Evolutionary conservation across 2,113 vertebrate species (phyloP), one percentile per base, ranked within the genome.

Genomic region (Silurus meridionalis): DNA sequence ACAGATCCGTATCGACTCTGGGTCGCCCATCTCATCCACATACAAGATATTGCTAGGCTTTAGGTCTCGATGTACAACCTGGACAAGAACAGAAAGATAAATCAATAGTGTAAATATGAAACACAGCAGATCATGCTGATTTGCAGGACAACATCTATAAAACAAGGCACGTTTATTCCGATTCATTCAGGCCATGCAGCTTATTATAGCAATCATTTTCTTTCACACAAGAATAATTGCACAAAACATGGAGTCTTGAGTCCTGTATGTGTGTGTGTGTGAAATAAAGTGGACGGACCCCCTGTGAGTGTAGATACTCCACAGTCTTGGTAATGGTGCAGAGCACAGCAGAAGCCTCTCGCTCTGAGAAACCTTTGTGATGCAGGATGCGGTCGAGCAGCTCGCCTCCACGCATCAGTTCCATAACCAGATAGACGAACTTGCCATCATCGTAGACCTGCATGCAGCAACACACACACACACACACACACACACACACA

Each of bases 41-140:
- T 98, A 99, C 85, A 97, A 94, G n/a, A 99, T 97, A 86, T 98
- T 99, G 83, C 97, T 98, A 0, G 98, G 98, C 90, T 99, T 99
- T 90, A 99, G 94, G 92, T 99, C 97, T 89, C 98, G 95, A 88
- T 99, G 98, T 3, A 99, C 98, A 3, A 99, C 98, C 98, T 99
- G 88, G 14, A 86, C 72, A 85, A 28, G 37, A 11, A 46, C 9
- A n/a, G 0, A 85, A 25, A 86, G 61, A 6, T 10, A 10, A n/a
- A n/a, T 37, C 37, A 66, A 46, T 10, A 17, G 46, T 37, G 37
- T 50, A 52, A 69, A n/a, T 67, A 83, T 23, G 23, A 52, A 63
- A 64, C 14, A 80, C 72, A 52, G 21, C 4, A 52, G 21, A 75
- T 55, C 2, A 53, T 77, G 74, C 74, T 25, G 50, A 77, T 13